Evolutionary conservation across 2,113 vertebrate species (phyloP).

Genomic region (Phrynocephalus versicolor): DNA sequence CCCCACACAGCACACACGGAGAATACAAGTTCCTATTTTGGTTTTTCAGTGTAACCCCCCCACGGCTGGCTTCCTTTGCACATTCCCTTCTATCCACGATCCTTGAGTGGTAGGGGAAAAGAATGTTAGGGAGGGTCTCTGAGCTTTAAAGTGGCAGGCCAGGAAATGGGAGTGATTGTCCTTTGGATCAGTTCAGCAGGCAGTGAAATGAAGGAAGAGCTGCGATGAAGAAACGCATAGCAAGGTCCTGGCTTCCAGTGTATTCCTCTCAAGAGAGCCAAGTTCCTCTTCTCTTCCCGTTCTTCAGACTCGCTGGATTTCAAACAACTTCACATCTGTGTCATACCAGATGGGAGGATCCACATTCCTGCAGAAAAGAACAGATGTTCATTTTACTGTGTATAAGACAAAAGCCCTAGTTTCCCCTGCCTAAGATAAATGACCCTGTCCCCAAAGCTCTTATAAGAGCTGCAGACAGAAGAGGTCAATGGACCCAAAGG

Average conservation of each 20-base stretch:
- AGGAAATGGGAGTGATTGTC: conserved; percentile 70
- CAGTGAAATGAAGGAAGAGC: conserved; percentile 65
- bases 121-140: conserved; percentile 46
- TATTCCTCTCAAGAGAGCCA: conserved; percentile 57
- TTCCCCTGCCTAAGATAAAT: background rate
- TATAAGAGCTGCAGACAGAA: background rate
- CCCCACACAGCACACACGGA: conserved; percentile 45
- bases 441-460: background rate
- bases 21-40: conserved; percentile 46
- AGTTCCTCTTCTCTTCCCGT: conserved; percentile 12
- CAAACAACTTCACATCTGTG: conserved; percentile 97
- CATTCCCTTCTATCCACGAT: conserved; percentile 45
- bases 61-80: conserved; percentile 49
- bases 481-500: background rate
- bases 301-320: conserved; percentile 94
- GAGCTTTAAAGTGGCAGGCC: conserved; percentile 62
- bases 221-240: conserved; percentile 63
- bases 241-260: conserved; percentile 66
- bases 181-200: conserved; percentile 70
- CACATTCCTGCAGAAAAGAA: conserved; percentile 86
- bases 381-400: conserved; percentile 35
- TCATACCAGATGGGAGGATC: conserved; percentile 99
- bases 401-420: conserved; percentile 1
- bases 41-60: conserved; percentile 65
- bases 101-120: conserved; percentile 22